Base-by-base conservation (phyloP, 2,888 invertebrate species). In the Mongoloraphidia duomilia region DNA sequence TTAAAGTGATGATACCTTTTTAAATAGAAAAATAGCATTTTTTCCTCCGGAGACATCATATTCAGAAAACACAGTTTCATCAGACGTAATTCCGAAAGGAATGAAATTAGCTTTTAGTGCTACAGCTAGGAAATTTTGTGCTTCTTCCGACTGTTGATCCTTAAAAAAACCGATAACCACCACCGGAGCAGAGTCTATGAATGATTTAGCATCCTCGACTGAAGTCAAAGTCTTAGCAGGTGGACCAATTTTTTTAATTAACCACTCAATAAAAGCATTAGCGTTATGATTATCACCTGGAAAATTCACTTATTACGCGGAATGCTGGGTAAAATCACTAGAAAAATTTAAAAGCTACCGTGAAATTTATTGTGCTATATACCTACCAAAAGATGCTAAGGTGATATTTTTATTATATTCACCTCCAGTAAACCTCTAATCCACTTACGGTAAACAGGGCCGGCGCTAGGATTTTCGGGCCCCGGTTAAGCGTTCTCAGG, bases 221-320 rank as follows among this genome's bases (percentile, higher is more conserved):
- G 82, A 76, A 36, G 75, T 67, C 40, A 98, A 69, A 54, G 82
- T 80, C 58, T 80, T 77, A n/a, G 94, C 95, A 52, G 93, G 83
- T 46, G 97, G 95, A 47, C 97, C 97, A 62, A 93, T 92, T 77
- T 97, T 98, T 77, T 97, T 97, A 67, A 80, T 77, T 53, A 98
- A 69, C 98, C 98, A 98, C 58, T 75, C 74, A 52, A 97, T 79
- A 63, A 98, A 96, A 54, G 93, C 93, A 56, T 87, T 87, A 58
- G 89, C 84, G 66, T 87, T 6, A 26, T 26, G 6, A 26, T 26
- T 26, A 26, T 26, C 26, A 6, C 26, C 26, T 26, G 26, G 26
- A 26, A 26, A 26, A 26, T 26, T 3, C 6, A 26, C 26, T 26
- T 6, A 6, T 26, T 6, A 26, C 6, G 26, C 26, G 26, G 6